Percentiles rank a stretch among this genome's conserved stretches.
These are phyloP conservation scores for Parotocinclus haroldoi DNA, from an alignment of 2,797 vertebrate genomes.

Conservation along the genomic window DNA sequence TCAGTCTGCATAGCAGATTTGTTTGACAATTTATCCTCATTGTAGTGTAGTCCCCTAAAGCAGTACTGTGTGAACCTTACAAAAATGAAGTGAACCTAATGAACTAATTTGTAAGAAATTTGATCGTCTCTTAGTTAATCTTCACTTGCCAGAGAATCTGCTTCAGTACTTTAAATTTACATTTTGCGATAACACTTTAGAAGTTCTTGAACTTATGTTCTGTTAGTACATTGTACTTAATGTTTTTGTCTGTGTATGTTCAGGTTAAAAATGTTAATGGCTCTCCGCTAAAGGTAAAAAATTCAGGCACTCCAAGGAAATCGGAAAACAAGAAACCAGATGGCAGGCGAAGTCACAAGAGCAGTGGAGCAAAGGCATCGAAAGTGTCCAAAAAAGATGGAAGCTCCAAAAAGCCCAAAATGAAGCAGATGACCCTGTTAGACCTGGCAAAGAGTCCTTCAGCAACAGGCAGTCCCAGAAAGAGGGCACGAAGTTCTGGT, in stretches of 20 bases:
- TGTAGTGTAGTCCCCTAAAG: no score
- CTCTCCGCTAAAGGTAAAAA: slow-evolving; percentile 89
- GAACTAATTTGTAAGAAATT: no score
- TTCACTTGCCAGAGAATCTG: no score
- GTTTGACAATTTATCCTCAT: no score
- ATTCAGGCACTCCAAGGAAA: slow-evolving; percentile 79
- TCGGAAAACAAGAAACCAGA: slow-evolving; percentile 63
- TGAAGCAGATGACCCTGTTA: slow-evolving; percentile 95
- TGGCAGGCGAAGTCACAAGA: slow-evolving; percentile 74
- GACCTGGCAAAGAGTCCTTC: slow-evolving; percentile 84
- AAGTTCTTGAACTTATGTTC: no score
- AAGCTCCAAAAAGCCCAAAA: slow-evolving; percentile 77
- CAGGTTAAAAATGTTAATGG: slow-evolving; percentile 83
- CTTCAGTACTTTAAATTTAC: no score
- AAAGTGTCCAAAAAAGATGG: slow-evolving; percentile 78
- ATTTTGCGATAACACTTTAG: no score
- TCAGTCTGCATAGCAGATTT: no score
- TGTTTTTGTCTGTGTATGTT: background rate
- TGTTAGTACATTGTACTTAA: no score
- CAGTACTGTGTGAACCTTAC: no score
- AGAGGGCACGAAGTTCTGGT: slow-evolving; percentile 69
- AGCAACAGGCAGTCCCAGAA: slow-evolving; percentile 71
- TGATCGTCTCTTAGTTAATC: no score
- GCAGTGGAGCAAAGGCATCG: slow-evolving; percentile 65
- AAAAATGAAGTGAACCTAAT: no score